Base-by-base conservation (phyloP, 2,113 vertebrate species). In the Perognathus longimembris region DNA sequence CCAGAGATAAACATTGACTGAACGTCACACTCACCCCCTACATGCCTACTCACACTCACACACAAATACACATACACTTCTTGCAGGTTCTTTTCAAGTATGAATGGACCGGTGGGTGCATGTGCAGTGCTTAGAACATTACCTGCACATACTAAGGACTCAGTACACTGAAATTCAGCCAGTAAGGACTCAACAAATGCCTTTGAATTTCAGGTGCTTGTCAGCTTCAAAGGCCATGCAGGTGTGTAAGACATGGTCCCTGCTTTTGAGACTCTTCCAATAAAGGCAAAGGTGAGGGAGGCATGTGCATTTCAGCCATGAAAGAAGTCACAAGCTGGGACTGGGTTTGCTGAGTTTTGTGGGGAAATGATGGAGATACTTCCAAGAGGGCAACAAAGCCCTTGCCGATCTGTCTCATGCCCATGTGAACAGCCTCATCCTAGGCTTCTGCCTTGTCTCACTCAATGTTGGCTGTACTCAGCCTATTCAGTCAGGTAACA, bases 1-100 rank as follows among this genome's bases (percentile, higher is more conserved):
- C 32, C 71, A 40, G 77, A 86, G 80, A 86, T 18, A 70, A 81
- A 93, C 82, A 76, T 59, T 71, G 42, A 71, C 42, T 54, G 50
- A 54, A 18, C 4, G 12, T 45, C 50, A 54, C 15, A 54, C 14
- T 15, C 17, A 15, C 50, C 50, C 14, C 50, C 50, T 54, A 54
- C 15, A 12, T 18, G 17, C 50, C 50, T 15, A 3, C 50, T 54
- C 10, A 42, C n/a, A 63, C 18, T 24, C 12, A 69, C 14, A 24
- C 80, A 36, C 61, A 36, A 12, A 10, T n/a, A 61, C 34, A 40
- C 0, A 22, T 28, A 59, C 30, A 64, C n/a, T 85, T 42, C 34
- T 26, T 78, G 34, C 3, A 85, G 28, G 30, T n/a, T 6, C 67
- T 64, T 50, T 64, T 73, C 11, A 63, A 81, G 80, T 18, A 18